Evolutionary conservation across 1,140 invertebrate genomes (phyloP), one percentile per base, ranked within the genome.

Genomic region (Pteromalus puparum): DNA sequence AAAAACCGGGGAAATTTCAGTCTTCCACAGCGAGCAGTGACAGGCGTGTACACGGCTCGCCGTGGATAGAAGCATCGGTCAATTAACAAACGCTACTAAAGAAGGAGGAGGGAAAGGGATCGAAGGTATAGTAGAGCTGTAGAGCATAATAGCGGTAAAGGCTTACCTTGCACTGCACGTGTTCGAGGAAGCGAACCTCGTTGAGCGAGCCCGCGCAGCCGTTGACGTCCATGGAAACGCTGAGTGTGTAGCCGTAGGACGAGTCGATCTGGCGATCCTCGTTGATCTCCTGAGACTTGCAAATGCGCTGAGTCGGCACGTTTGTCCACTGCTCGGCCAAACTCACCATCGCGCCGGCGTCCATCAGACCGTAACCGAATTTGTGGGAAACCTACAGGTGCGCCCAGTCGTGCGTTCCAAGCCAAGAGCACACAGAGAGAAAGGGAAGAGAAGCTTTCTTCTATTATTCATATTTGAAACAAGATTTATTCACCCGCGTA

Each of bases 291-390:
- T 97, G 96, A 73, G 97, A 97, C 91, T 98, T 98, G 93, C 98
- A 99, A 87, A 99, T 98, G 90, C 98, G 97, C 91, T 99, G 98
- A 26, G 97, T 96, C 2, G 99, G 98, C n/a, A 99, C 98, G 18
- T 95, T 96, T 5, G 95, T 96, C 99, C 99, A 99, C 87, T 97
- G 95, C 90, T 97, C 96, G 4, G 99, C 98, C 85, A 99, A 92
- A 70, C 94, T 96, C 0, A 99, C 98, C 96, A 99, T 97, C 12
- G 96, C 96, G n/a, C 96, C 96, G 4, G 98, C 98, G 93, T 99
- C 98, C 97, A 99, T 99, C 26, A 99, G 92, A 21, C 99, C 99
- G 91, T 99, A 99, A 13, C 99, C 99, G 91, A 99, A 99, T 92
- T 98, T 98, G 90, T 99, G 98, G 88, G 97, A 98, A 28, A 98